Evolutionary conservation across 2,888 invertebrate genomes (phyloP).

Genomic region (Onthophagus sagittarius): DNA sequence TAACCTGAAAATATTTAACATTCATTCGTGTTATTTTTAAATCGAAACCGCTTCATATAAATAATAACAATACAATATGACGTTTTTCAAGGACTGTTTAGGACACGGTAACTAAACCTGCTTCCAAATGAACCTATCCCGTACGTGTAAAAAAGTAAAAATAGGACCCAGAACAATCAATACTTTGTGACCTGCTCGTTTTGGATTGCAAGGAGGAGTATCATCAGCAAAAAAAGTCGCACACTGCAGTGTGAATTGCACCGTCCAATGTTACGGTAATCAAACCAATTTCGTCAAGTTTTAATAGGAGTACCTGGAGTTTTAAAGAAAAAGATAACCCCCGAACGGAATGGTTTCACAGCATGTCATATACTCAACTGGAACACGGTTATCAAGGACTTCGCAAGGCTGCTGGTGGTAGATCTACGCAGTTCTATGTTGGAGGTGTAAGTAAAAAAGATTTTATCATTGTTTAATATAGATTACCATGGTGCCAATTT

Average conservation of each 20-base stretch:
- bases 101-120: background rate
- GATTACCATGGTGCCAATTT: background rate
- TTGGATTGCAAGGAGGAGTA: background rate
- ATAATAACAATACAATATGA: background rate
- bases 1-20: background rate
- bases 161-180: slow-evolving; percentile 13
- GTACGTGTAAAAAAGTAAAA: background rate
- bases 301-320: background rate
- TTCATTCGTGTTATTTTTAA: background rate
- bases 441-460: slow-evolving; percentile 58
- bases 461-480: slow-evolving; percentile 12
- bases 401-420: slow-evolving; percentile 51
- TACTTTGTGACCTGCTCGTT: slow-evolving; percentile 22
- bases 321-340: background rate
- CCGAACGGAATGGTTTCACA: slow-evolving; percentile 21
- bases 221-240: background rate
- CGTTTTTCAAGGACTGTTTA: background rate
- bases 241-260: background rate
- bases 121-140: background rate
- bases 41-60: background rate
- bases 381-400: slow-evolving; percentile 90
- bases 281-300: background rate
- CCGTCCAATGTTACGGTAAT: too few species aligned
- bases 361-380: slow-evolving; percentile 88
- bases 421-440: slow-evolving; percentile 67